phyloP scores from a whole-genome alignment of 23 tunicate species.

The Aplidium turbinatum region DNA sequence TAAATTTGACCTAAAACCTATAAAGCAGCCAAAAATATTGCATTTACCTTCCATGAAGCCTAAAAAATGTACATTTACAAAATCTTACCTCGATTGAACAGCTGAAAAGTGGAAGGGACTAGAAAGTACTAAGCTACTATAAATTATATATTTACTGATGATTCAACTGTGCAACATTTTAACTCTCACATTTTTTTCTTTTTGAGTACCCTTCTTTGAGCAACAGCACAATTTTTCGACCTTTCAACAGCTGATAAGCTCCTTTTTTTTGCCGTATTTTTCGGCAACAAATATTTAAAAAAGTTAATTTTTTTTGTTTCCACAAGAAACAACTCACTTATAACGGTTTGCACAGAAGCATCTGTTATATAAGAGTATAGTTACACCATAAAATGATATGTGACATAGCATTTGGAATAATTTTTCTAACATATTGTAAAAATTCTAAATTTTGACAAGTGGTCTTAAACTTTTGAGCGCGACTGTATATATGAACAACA shows the following conservation, averaged over 20 bases:
- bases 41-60: too few species aligned
- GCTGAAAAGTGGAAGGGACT: too few species aligned
- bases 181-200: not conserved
- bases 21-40: not conserved
- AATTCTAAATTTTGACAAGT: slow-evolving; percentile 5
- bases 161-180: too few species aligned
- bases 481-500: slow-evolving; percentile 4
- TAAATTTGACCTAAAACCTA: not conserved
- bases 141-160: too few species aligned
- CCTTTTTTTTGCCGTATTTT: slow-evolving; percentile 6
- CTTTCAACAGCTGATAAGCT: slow-evolving; percentile 19
- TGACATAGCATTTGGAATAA: slow-evolving; percentile 2
- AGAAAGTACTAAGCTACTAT: too few species aligned
- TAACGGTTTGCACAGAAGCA: slow-evolving; percentile 5
- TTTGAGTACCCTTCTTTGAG: slow-evolving; percentile 1
- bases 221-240: slow-evolving; percentile 16
- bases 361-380: not conserved
- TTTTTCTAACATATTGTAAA: not conserved
- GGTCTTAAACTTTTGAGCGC: slow-evolving; percentile 24
- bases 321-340: slow-evolving; percentile 2
- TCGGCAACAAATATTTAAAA: slow-evolving; percentile 15
- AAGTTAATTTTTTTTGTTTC: slow-evolving; percentile 5
- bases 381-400: slow-evolving; percentile 7
- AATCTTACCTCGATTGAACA: too few species aligned
- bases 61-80: too few species aligned